A percentile compares a stretch with the other conserved stretches of the same genome.
These are phyloP conservation scores for Dynastes hyllus DNA, from an alignment of 2,888 invertebrate species.

Conservation along the genomic window DNA sequence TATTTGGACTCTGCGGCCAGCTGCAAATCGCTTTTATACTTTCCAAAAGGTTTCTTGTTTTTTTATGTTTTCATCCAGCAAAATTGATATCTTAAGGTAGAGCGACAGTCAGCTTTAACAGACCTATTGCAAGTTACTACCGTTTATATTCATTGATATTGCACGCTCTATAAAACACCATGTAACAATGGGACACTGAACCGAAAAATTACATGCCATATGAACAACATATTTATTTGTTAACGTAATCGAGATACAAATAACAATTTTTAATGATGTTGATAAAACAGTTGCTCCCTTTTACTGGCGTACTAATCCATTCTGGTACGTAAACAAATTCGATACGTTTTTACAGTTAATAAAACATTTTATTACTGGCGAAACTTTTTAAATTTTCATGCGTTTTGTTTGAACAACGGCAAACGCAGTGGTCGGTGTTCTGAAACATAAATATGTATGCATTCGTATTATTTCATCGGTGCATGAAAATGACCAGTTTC, in stretches of 20 bases:
- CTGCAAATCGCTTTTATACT: neutral
- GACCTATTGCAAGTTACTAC: no score
- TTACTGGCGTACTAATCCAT: conserved; percentile 20
- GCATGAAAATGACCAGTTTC: conserved; percentile 14
- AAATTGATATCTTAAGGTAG: no score
- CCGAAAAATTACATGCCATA: neutral
- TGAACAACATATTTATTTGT: neutral
- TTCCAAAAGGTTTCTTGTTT: no score
- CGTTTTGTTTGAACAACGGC: conserved; percentile 8
- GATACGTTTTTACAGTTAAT: conserved; percentile 28
- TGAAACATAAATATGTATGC: conserved; percentile 22
- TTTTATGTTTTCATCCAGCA: no score
- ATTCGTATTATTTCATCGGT: conserved; percentile 9
- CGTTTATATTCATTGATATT: no score
- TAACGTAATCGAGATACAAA: conserved; percentile 21
- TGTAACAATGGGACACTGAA: neutral
- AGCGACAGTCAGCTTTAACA: no score
- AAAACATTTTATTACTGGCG: conserved; percentile 32
- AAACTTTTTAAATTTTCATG: conserved; percentile 19
- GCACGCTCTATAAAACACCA: neutral
- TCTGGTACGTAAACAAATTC: conserved; percentile 35
- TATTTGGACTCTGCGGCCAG: neutral
- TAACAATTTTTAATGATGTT: conserved; percentile 37
- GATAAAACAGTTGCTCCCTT: conserved; percentile 22
- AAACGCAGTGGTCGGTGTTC: neutral